Evolutionary conservation across 2,113 vertebrate species (phyloP).

Genomic region (Corythaeola cristata): DNA sequence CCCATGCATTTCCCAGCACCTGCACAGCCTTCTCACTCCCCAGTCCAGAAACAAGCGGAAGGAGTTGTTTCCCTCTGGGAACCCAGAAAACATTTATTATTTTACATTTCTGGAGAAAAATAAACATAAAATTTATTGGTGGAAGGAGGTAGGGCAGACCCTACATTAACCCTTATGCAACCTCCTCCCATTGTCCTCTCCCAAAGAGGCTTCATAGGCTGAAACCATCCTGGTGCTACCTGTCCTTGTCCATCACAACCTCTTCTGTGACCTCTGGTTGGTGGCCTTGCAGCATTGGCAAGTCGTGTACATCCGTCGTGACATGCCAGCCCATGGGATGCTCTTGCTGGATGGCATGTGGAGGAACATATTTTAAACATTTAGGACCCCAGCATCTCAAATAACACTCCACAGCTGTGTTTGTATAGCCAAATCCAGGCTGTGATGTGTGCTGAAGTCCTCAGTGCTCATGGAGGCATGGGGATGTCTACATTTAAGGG

Average conservation of each 20-base stretch:
- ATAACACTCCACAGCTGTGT: background rate
- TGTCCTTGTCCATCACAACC: background rate
- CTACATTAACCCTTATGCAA: background rate
- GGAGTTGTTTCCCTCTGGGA: background rate
- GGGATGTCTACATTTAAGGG: background rate
- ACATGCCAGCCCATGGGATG: accelerated
- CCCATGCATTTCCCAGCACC: background rate
- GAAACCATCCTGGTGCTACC: background rate
- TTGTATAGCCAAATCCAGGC: background rate
- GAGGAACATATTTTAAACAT: background rate
- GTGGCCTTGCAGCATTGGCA: background rate
- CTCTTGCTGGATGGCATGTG: too few relatives aligned
- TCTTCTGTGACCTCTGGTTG: background rate
- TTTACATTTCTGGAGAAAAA: background rate
- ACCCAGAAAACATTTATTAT: background rate
- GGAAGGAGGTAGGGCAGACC: background rate
- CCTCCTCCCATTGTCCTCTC: background rate
- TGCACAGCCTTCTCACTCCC: background rate
- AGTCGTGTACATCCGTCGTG: accelerated
- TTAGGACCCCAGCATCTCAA: background rate
- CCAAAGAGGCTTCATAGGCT: background rate
- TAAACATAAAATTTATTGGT: background rate
- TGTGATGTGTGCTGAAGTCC: background rate
- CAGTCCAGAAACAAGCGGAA: background rate
- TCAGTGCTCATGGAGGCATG: accelerated